These are phyloP conservation scores for Clytia hemisphaerica DNA, from an alignment of 30 jellyfish, hydroid and myxozoan species.

Conservation along the genomic window DNA sequence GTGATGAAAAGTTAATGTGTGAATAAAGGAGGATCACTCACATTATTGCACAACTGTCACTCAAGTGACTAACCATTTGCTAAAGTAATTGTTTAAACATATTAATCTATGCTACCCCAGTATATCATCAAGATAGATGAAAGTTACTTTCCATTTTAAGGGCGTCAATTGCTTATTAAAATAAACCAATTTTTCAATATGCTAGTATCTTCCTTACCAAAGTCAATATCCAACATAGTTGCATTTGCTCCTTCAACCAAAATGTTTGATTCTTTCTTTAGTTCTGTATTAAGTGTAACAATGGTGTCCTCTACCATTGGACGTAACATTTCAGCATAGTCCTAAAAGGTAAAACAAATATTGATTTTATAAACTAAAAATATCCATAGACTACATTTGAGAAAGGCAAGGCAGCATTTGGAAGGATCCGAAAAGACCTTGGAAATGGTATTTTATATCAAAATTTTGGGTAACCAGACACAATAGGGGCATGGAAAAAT, in stretches of 20 bases:
- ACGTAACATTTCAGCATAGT: conserved; percentile 64
- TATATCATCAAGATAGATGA: too few species aligned
- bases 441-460: background rate
- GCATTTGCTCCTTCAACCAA: conserved; percentile 99
- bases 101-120: too few species aligned
- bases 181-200: background rate
- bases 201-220: too few species aligned
- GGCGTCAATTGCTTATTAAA: background rate
- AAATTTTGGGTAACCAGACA: background rate
- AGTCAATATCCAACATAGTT: conserved; percentile 94
- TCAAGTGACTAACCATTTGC: too few species aligned
- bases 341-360: conserved; percentile 22
- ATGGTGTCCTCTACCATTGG: conserved; percentile 96
- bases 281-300: conserved; percentile 45
- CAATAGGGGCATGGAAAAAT: background rate
- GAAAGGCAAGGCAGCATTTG: background rate
- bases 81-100: too few species aligned
- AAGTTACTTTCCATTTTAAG: too few species aligned
- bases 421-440: too few species aligned
- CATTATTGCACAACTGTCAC: too few species aligned
- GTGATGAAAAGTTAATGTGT: too few species aligned
- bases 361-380: too few species aligned
- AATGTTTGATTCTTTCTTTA: conserved; percentile 48
- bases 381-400: background rate
- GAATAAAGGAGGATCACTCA: too few species aligned